Evolutionary conservation across 2,888 invertebrate genomes (phyloP), one percentile per base, ranked within the genome.

Genomic region (Alcis repandata): DNA sequence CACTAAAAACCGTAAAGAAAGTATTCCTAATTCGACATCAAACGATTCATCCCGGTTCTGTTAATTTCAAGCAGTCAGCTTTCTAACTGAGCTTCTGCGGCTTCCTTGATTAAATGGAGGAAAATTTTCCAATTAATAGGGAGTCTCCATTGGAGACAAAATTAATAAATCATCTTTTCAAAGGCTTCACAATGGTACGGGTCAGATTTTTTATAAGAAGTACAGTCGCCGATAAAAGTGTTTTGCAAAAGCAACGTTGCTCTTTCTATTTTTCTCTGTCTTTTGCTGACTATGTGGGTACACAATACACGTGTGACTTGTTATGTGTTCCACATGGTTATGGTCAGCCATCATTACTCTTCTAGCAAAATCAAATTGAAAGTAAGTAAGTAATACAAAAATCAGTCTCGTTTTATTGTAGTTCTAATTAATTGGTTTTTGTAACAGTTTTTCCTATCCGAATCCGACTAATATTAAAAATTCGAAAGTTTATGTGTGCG

Each of bases 131-230:
- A 78, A 78, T 77, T 73, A 71, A 62, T 49, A 46, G 71, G 72
- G 45, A 74, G 72, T 73, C 60, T 76, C 72, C 76, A 77, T 67
- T 68, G 63, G 75, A 76, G 74, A 77, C 79, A 80, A 81, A 83
- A 84, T 85, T 85, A 83, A 85, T 85, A 84, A 73, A 82, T 80
- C 78, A 79, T 77, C 76, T 74, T 73, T 75, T 77, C 65, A 71
- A 74, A 70, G 75, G 79, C 69, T 79, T 82, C 72, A 80, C 79
- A 83, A 82, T 78, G 63, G 74, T 57, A 65, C 74, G 75, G 80
- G 79, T 79, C 80, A 78, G 80, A 79, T 79, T 83, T 82, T 69
- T 59, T 59, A 73, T 62, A 67, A 65, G 68, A 67, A 41, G 79
- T 80, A 84, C 67, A 32, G 77, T 59, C 46, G 20, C 59, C 61